Evolutionary conservation across 2,113 vertebrate species (phyloP).

Genomic region (Helogale parvula): DNA sequence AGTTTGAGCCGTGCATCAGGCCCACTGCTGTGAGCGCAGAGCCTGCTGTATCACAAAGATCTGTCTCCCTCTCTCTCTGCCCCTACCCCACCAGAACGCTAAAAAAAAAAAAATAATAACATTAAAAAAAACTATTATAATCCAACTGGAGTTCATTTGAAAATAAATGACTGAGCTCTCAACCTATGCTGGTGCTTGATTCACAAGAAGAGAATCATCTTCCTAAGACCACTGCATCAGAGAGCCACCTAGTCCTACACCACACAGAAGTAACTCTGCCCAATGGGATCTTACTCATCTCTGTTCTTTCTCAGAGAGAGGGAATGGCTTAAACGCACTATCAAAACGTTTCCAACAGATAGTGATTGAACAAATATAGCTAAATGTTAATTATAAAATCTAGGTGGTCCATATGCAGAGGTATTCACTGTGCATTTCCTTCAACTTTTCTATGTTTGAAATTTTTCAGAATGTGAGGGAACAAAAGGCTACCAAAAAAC

Average conservation of each 20-base stretch:
- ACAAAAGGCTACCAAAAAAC: background rate
- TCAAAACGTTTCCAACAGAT: background rate
- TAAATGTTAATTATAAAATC: constrained; percentile 11
- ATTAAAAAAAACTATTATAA: background rate
- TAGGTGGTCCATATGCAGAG: background rate
- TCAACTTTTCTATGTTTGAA: background rate
- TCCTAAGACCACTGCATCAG: background rate
- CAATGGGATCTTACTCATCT: background rate
- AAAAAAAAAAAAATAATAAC: too few species aligned
- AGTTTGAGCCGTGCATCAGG: too few species aligned
- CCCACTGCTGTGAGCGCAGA: too few species aligned
- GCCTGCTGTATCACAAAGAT: too few species aligned
- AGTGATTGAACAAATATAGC: background rate
- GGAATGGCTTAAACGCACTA: constrained; percentile 12
- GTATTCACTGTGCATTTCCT: background rate
- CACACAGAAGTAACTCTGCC: background rate
- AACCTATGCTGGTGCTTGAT: background rate
- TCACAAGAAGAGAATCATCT: background rate
- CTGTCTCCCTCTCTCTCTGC: too few species aligned
- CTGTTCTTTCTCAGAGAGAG: constrained; percentile 19
- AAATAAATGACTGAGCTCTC: constrained; percentile 9
- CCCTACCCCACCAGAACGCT: too few species aligned
- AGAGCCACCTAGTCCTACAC: background rate
- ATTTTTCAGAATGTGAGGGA: background rate
- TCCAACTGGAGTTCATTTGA: constrained; percentile 39